Percentiles rank a stretch among this genome's conserved stretches.
Evolutionary conservation across 2,888 invertebrate genomes (phyloP).

Genomic region (Nomada ferruginata): DNA sequence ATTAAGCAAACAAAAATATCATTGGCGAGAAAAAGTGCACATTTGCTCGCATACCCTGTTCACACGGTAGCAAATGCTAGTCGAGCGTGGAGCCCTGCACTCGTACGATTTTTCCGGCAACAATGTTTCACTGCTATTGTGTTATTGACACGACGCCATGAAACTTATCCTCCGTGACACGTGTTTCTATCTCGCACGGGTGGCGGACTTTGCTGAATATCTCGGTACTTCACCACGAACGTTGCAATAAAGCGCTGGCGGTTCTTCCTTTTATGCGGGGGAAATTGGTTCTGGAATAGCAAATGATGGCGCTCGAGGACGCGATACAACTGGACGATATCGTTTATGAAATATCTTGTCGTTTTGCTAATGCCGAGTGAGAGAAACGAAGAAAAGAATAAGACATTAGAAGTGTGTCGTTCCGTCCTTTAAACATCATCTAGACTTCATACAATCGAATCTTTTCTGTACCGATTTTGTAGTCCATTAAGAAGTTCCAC

Average conservation of each 20-base stretch:
- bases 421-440: too few species aligned
- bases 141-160: conserved; percentile 21
- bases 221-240: conserved; percentile 5
- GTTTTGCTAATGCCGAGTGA: background rate
- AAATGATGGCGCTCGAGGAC: conserved; percentile 26
- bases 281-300: conserved; percentile 44
- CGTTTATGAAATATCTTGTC: conserved; percentile 19
- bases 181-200: conserved; percentile 20
- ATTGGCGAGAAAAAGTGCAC: background rate
- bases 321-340: conserved; percentile 22
- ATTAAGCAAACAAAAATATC: background rate
- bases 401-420: background rate
- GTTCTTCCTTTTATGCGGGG: conserved; percentile 41
- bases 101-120: background rate
- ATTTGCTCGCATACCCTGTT: background rate
- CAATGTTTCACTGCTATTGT: background rate
- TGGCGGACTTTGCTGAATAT: conserved; percentile 24
- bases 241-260: conserved; percentile 31
- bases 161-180: conserved; percentile 21
- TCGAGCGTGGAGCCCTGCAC: background rate
- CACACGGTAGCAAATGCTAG: background rate
- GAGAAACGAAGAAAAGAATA: too few species aligned
- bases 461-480: too few species aligned
- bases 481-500: too few species aligned
- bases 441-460: too few species aligned